Conservation (phyloP, 2,888 invertebrate genomes). For the Xanthostigma xanthostigma region DNA sequence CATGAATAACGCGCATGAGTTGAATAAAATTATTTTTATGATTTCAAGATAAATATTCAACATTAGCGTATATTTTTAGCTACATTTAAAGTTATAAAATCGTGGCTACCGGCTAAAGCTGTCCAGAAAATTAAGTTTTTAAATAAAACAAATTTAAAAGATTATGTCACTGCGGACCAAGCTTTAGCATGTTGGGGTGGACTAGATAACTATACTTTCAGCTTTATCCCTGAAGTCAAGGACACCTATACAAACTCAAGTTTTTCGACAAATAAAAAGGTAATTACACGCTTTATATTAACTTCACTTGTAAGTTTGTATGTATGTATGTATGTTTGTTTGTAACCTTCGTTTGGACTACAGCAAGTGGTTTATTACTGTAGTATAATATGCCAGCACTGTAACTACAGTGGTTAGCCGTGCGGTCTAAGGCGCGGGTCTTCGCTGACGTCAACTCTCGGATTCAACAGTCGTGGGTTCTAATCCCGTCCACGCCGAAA, state of each 20-base stretch:
- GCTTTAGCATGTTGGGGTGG: conserved; percentile 73
- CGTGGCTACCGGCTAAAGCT: conserved; percentile 74
- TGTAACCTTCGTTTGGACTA: no score
- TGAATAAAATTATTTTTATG: neutral
- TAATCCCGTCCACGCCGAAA: no score
- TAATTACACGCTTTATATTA: no score
- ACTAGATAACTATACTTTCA: conserved; percentile 52
- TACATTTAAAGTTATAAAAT: conserved; percentile 81
- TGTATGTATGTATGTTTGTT: no score
- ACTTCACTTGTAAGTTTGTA: no score
- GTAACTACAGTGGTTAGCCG: no score
- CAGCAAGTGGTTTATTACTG: no score
- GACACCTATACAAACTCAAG: conserved; percentile 4
- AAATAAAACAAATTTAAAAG: conserved; percentile 55
- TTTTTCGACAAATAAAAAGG: conserved; percentile 35
- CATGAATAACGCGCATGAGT: no score
- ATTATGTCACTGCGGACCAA: conserved; percentile 58
- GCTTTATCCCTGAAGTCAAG: conserved; percentile 47
- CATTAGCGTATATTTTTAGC: conserved; percentile 35
- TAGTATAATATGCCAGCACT: no score
- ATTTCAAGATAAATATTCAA: conserved; percentile 1
- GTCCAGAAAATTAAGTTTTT: conserved; percentile 79
- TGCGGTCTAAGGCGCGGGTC: no score
- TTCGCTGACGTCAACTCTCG: no score
- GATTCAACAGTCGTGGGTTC: no score